phyloP scores from a whole-genome alignment of 2,888 invertebrate species.

The Gandaritis pyraliata region DNA sequence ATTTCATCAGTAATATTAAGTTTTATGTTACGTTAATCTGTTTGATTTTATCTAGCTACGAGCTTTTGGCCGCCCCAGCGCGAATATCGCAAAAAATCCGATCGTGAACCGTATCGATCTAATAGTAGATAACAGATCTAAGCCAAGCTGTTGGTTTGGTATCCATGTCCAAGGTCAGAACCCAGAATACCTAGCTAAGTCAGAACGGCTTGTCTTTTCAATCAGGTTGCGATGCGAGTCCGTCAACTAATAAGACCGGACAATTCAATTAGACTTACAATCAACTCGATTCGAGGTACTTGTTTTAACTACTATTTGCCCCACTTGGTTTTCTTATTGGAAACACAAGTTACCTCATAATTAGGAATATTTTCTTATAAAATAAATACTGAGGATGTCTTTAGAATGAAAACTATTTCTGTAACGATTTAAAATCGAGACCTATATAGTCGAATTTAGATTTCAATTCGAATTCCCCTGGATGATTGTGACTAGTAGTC shows the following conservation, averaged over 20 bases:
- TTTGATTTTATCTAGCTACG: not conserved
- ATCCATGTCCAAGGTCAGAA: not conserved
- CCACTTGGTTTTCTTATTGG: no score
- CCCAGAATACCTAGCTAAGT: no score
- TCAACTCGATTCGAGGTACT: no score
- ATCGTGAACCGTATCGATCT: not conserved
- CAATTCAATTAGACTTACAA: no score
- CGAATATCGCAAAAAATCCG: not conserved
- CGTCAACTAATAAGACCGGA: no score
- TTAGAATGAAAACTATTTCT: not conserved
- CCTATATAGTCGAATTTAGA: not conserved
- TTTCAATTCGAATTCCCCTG: not conserved
- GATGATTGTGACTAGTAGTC: slow-evolving; percentile 2
- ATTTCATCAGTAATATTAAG: no score
- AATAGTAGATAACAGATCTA: not conserved
- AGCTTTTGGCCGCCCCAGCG: not conserved
- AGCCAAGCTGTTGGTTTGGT: no score
- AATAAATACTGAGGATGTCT: not conserved
- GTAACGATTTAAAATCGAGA: not conserved
- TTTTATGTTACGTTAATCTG: not conserved
- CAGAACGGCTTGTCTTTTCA: no score
- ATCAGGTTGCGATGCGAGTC: no score
- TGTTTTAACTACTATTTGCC: no score
- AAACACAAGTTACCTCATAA: no score
- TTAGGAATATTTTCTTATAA: no score